Conservation (phyloP, 1,140 invertebrate genomes). For the Eubasilissa regina region DNA sequence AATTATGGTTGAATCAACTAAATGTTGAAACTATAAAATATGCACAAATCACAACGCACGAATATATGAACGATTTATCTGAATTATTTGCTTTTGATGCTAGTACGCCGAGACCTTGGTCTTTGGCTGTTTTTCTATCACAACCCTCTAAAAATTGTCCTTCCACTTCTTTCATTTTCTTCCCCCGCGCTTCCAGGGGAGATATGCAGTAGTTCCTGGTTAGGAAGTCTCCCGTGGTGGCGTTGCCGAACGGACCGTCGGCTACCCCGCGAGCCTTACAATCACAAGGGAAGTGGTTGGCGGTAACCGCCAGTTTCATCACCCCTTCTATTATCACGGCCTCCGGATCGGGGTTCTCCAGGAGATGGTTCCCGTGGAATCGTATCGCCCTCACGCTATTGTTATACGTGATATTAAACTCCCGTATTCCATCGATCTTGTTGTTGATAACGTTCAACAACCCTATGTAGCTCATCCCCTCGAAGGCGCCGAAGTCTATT, state of each 20-base stretch:
- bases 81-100: constrained; percentile 11
- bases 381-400: constrained; percentile 80
- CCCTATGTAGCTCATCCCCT: constrained; percentile 79
- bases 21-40: constrained; percentile 4
- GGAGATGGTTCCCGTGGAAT: constrained; percentile 86
- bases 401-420: constrained; percentile 78
- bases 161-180: constrained; percentile 80
- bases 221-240: constrained; percentile 80
- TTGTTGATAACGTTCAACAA: constrained; percentile 85
- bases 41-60: constrained; percentile 26
- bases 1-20: constrained; percentile 9
- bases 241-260: constrained; percentile 77
- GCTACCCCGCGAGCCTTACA: constrained; percentile 84
- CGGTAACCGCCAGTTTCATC: constrained; percentile 77
- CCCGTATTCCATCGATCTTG: constrained; percentile 86
- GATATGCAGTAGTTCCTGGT: constrained; percentile 89
- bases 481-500: constrained; percentile 81
- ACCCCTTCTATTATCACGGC: constrained; percentile 78
- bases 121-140: constrained; percentile 42
- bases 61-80: background rate
- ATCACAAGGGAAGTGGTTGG: constrained; percentile 89
- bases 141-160: constrained; percentile 62
- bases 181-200: constrained; percentile 84
- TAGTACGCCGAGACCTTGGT: constrained; percentile 52
- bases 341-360: constrained; percentile 81